Evolutionary conservation across 2,888 invertebrate species (phyloP), one percentile per base, ranked within the genome.

Genomic region (Caenorhabditis auriculariae): DNA sequence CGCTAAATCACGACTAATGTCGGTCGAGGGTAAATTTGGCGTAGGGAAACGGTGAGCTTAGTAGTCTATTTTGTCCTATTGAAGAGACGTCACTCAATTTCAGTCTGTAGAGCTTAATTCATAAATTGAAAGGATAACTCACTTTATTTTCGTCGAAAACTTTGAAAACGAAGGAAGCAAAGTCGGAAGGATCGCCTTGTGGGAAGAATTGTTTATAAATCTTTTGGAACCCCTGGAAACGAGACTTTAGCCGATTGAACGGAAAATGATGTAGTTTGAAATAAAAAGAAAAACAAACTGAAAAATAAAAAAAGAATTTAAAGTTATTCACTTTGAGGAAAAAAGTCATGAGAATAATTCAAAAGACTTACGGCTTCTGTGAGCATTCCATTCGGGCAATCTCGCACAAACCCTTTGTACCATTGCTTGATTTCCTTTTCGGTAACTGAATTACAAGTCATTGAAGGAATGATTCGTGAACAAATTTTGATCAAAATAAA

Each of bases 141-240:
- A 95, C 95, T 85, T 93, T 93, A 84, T 96, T 95, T 86, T 93
- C 93, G 84, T 96, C 95, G 85, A 96, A 96, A 51, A 96, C 96
- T 82, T 94, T 89, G 87, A 96, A 96, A 62, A 96, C 95, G 82
- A 95, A 87, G 51, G 92, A 91, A 47, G 96, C 95, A 83, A 96
- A 98, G 86, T 95, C 96, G 82, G 93, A 92, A 41, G 96, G 95
- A 85, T 98, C 95, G 73, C 96, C 96, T 87, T 95, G 92, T 52
- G 96, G 96, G 85, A 98, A 96, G 86, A 98, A 96, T 85, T 96
- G 95, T 85, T 93, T 93, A 87, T 98, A 96, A 84, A 96, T 98
- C 87, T 91, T 93, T 84, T 94, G 93, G 87, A 98, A 96, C 79
- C 95, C 95, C 93, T 94, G 85, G 55, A 85, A 85, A 32, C 35